Evolutionary conservation across 35 echinoderm and acorn worm genomes (phyloP).

Genomic region (Acanthaster planci): DNA sequence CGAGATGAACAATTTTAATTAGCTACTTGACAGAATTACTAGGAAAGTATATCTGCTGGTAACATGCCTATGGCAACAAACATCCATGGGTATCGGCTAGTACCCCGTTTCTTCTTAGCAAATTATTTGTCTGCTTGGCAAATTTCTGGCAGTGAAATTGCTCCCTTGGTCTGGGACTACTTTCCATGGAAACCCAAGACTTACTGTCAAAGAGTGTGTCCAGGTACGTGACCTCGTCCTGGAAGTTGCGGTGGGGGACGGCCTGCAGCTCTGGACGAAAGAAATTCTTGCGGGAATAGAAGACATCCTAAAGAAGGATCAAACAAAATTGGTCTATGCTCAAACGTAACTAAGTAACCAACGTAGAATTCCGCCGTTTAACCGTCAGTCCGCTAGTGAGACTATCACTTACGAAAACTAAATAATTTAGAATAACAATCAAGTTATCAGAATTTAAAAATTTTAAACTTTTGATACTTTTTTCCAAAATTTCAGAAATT

Average conservation of each 20-base stretch:
- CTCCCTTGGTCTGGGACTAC: not conserved
- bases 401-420: too few species aligned
- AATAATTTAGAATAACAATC: too few species aligned
- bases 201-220: slow-evolving; percentile 79
- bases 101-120: not conserved
- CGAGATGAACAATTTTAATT: too few species aligned
- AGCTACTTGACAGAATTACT: too few species aligned
- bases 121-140: not conserved
- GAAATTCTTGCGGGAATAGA: slow-evolving; percentile 98
- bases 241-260: slow-evolving; percentile 67
- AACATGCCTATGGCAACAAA: not conserved
- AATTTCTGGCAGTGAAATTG: not conserved
- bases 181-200: not conserved
- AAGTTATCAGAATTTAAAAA: too few species aligned
- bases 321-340: too few species aligned
- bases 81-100: not conserved
- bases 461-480: too few species aligned
- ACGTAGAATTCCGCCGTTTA: too few species aligned
- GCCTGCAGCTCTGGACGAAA: slow-evolving; percentile 83
- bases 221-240: slow-evolving; percentile 70
- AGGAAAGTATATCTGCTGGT: not conserved
- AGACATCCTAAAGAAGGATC: slow-evolving; percentile 71
- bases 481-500: too few species aligned
- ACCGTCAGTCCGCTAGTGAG: too few species aligned
- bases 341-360: too few species aligned